These are phyloP conservation scores for Pipistrellus pipistrellus DNA, from an alignment of 2,797 vertebrate genomes.

Conservation along the genomic window DNA sequence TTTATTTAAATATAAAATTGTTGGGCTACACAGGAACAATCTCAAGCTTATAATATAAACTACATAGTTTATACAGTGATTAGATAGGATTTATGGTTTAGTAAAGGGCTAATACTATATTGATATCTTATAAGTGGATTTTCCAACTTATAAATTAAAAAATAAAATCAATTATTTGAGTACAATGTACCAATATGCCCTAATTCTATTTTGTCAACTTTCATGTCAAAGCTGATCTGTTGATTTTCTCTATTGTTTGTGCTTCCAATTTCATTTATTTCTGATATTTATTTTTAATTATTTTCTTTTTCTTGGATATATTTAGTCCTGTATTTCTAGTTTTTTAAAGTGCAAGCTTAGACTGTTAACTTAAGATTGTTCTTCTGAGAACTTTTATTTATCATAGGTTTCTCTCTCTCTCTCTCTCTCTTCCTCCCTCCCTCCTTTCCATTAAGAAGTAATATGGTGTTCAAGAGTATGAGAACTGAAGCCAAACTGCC, in stretches of 20 bases:
- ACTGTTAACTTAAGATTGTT: not conserved
- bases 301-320: not conserved
- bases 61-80: slow-evolving; percentile 45
- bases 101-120: slow-evolving; percentile 14
- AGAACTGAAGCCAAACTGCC: not conserved
- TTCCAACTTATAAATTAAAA: slow-evolving; percentile 55
- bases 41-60: slow-evolving; percentile 9
- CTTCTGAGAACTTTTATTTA: not conserved
- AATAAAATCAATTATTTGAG: slow-evolving; percentile 31
- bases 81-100: not conserved
- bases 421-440: not conserved
- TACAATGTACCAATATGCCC: not conserved
- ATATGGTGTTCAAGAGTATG: not conserved
- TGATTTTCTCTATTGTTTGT: slow-evolving; percentile 19
- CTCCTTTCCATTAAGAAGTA: not conserved
- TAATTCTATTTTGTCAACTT: slow-evolving; percentile 8
- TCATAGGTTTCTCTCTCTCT: not conserved
- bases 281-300: not conserved
- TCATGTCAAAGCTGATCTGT: not conserved
- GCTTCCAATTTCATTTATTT: slow-evolving; percentile 25
- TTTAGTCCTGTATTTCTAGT: not conserved
- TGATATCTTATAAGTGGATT: slow-evolving; percentile 48
- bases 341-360: not conserved
- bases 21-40: slow-evolving; percentile 29
- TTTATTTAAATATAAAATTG: slow-evolving; percentile 67